These are phyloP conservation scores for Plecturocebus donacophilus DNA, from an alignment of 2,113 vertebrate species.

Conservation along the genomic window DNA sequence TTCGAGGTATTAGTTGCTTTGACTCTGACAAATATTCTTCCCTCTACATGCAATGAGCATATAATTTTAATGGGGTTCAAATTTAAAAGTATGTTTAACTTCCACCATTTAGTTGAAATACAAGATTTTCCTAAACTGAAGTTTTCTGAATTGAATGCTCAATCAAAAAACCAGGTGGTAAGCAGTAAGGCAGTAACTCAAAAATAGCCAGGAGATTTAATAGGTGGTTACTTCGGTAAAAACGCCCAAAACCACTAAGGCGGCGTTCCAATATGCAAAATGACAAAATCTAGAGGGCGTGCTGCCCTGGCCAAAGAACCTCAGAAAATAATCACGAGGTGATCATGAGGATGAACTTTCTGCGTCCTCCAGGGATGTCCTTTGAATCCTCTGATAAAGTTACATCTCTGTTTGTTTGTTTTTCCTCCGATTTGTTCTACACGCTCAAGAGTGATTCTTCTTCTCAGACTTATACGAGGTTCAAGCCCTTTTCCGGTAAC, in stretches of 20 bases:
- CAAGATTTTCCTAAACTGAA: not conserved
- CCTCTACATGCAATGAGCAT: not conserved
- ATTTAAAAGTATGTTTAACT: not conserved
- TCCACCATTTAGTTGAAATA: not conserved
- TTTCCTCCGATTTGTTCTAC: not conserved
- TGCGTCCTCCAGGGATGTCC: not conserved
- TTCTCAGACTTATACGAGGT: rapidly evolving
- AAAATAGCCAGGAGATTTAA: not conserved
- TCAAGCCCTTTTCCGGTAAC: not conserved
- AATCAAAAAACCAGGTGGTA: not conserved
- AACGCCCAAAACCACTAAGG: not conserved
- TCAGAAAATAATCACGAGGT: not conserved
- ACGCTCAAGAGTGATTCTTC: too few relatives aligned
- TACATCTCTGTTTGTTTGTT: not conserved
- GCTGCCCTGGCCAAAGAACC: not conserved
- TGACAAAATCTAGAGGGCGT: not conserved
- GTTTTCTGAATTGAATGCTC: not conserved
- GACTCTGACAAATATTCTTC: not conserved
- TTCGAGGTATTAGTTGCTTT: not conserved
- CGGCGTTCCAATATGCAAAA: not conserved
- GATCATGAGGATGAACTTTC: not conserved
- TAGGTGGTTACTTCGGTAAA: not conserved
- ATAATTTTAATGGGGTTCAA: not conserved
- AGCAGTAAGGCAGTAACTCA: not conserved
- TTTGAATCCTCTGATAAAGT: rapidly evolving